These are phyloP conservation scores for Chloroceryle aenea DNA, from an alignment of 2,113 vertebrate genomes.

Conservation along the genomic window DNA sequence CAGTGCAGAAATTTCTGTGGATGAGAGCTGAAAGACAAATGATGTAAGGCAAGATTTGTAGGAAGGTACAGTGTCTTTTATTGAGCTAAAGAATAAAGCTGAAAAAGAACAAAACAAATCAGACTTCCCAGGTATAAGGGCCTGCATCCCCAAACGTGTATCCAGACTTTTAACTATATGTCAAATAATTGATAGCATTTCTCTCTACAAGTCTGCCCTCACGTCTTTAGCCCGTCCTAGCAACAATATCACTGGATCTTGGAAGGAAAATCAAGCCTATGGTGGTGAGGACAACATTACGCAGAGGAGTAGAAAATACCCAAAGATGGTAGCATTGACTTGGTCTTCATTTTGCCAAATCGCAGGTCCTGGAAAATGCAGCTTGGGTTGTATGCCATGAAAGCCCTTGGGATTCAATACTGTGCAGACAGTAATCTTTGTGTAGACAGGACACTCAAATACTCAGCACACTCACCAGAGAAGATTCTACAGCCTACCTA, in stretches of 20 bases:
- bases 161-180: neutral
- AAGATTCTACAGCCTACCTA: neutral
- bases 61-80: neutral
- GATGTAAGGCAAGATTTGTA: conserved; percentile 2
- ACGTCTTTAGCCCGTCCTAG: neutral
- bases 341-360: neutral
- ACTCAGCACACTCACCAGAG: neutral
- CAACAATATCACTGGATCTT: neutral
- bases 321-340: neutral
- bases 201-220: neutral
- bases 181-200: neutral
- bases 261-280: neutral
- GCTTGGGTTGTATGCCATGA: neutral
- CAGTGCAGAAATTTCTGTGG: neutral
- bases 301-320: neutral
- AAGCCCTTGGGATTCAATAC: neutral
- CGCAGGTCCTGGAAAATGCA: neutral
- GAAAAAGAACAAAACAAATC: neutral
- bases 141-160: neutral
- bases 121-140: neutral
- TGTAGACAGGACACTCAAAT: neutral
- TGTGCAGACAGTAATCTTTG: neutral
- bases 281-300: neutral
- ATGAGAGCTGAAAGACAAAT: conserved; percentile 19
- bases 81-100: conserved; percentile 41